Evolutionary conservation across 2,888 invertebrate genomes (phyloP), one percentile per base, ranked within the genome.

Genomic region (Eustalomyia histrio): DNA sequence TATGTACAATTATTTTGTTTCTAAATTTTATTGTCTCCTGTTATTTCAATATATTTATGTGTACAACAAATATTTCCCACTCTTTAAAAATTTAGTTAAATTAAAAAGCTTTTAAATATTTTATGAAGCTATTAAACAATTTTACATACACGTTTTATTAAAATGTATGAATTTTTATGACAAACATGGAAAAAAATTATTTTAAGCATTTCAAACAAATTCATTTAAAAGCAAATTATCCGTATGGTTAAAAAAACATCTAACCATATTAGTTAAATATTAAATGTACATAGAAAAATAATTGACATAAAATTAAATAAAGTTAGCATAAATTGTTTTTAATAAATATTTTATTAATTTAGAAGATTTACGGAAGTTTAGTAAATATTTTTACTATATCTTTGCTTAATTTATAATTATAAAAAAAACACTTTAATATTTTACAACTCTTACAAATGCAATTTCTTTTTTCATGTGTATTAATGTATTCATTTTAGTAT

Each of bases 191-290:
- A 39, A 39, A 39, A 39, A 12, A n/a, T n/a, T 3, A 39, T 12
- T 39, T 39, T 39, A 39, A 39, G 39, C 39, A 12, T 39, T 39
- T 39, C 43, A 14, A 47, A 47, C 6, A 47, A 14, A n/a, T n/a
- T 47, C 39, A 39, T 12, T 47, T 12, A n/a, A n/a, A 47, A n/a
- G n/a, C 43, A 47, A 47, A 47, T 47, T 47, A 47, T 39, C 39
- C 39, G 12, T 39, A 39, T 12, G 14, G 39, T 39, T 39, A 12
- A 14, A 10, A 39, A 39, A 2, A 12, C 39, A n/a, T n/a, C n/a
- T 47, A 47, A n/a, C 43, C 43, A 47, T 47, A 47, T 47, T n/a
- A n/a, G 43, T 47, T 47, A n/a, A n/a, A 47, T n/a, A 16, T 47
- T 47, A 16, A 47, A 14, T 14, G n/a, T 7, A 29, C 29, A 29